Base-by-base conservation (phyloP, 2,113 vertebrate species). In the Trematocara nigrifrons region DNA sequence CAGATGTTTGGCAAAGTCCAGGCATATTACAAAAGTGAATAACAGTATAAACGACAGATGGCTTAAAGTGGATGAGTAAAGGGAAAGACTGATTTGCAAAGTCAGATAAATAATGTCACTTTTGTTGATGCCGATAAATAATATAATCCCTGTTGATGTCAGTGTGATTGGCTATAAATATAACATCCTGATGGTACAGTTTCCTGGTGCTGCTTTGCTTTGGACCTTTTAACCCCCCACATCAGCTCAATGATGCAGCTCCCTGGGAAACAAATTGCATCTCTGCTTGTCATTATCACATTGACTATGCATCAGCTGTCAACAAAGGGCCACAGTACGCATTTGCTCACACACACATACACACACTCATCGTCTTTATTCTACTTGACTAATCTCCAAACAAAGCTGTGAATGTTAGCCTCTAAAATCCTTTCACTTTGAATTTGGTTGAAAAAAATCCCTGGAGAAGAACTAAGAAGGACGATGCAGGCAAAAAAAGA, bases 331-430 rank as follows among this genome's bases (percentile, higher is more conserved):
- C 84, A 47, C 81, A 33, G 64, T 33, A 76, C 38, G 42, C 12
- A 7, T 80, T 83, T 79, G n/a, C 54, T 64, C 64, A 69, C 77
- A 89, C 69, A 84, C 51, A 57, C 35, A 85, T 31, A 47, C 82
- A 84, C 66, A 51, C 83, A 10, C 71, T 13, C 66, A 33, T 87
- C 38, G 9, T 84, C 66, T 88, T 92, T 81, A 79, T 89, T 93
- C 83, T 85, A 26, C 76, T 88, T 90, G 80, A 88, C 87, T 94
- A 93, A 94, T 93, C 93, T 92, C 90, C 83, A 90, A 93, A 94
- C 86, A 93, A 94, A 92, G 92, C 91, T 82, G 84, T 47, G 84
- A 87, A 90, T 90, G 87, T 92, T 93, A 88, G 88, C 91, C 88
- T 89, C 84, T 87, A 84, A 94, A 92, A 92, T 95, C 86, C 81